Conservation (phyloP, 2,888 invertebrate species). For the Xanthia icteritia region DNA sequence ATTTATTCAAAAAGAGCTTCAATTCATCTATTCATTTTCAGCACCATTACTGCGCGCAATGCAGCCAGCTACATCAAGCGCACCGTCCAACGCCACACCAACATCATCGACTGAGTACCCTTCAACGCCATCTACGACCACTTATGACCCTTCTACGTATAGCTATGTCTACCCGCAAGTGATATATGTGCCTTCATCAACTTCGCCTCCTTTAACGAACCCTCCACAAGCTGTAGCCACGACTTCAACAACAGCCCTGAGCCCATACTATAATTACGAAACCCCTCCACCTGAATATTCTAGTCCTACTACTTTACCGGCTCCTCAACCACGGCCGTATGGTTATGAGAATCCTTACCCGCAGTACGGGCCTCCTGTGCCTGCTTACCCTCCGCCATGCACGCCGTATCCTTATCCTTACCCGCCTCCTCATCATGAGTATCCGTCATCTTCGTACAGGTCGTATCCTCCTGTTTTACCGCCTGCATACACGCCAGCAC, state of each 20-base stretch:
- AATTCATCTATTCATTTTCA: slow-evolving; percentile 27
- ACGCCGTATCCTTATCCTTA: slow-evolving; percentile 60
- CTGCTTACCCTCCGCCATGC: slow-evolving; percentile 63
- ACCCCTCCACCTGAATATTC: slow-evolving; percentile 48
- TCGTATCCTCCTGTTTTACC: slow-evolving; percentile 37
- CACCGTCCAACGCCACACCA: slow-evolving; percentile 62
- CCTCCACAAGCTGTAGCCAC: slow-evolving; percentile 65
- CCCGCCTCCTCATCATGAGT: slow-evolving; percentile 49
- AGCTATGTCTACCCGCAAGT: slow-evolving; percentile 68
- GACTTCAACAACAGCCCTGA: slow-evolving; percentile 35
- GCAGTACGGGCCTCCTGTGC: slow-evolving; percentile 52
- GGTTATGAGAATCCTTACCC: slow-evolving; percentile 52
- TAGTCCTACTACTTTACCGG: slow-evolving; percentile 28
- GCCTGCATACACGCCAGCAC: slow-evolving; percentile 52
- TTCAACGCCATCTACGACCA: slow-evolving; percentile 58
- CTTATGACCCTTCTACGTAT: slow-evolving; percentile 69
- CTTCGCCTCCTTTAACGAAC: slow-evolving; percentile 58
- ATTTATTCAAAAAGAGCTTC: not conserved
- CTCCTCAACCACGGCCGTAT: slow-evolving; percentile 35
- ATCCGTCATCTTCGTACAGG: slow-evolving; percentile 47
- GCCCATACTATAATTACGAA: slow-evolving; percentile 51
- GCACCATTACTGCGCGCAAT: slow-evolving; percentile 70
- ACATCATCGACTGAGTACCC: slow-evolving; percentile 64
- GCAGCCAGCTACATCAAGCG: slow-evolving; percentile 61
- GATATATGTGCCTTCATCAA: slow-evolving; percentile 73